Evolutionary conservation across 2,113 vertebrate species (phyloP).

Genomic region (Chionis minor): DNA sequence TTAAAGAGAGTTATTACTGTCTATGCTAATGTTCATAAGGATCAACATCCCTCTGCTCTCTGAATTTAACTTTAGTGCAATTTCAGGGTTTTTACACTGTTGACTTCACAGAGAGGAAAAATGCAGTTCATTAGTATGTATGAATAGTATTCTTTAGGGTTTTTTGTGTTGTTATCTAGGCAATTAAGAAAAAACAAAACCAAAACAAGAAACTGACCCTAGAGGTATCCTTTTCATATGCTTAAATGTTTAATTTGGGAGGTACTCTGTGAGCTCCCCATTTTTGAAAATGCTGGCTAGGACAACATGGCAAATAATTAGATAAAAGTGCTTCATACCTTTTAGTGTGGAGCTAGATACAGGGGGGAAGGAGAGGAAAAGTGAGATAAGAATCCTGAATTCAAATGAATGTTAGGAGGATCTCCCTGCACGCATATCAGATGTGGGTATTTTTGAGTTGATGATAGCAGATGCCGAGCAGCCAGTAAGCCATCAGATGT

Average conservation of each 20-base stretch:
- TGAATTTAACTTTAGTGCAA: neutral
- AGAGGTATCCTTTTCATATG: neutral
- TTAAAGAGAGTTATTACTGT: neutral
- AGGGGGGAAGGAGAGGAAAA: neutral
- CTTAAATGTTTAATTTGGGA: neutral
- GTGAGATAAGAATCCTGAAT: neutral
- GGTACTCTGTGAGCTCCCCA: neutral
- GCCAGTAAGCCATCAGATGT: neutral
- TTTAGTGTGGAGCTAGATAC: neutral
- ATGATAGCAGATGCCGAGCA: neutral
- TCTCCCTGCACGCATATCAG: neutral
- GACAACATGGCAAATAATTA: neutral
- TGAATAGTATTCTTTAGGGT: neutral
- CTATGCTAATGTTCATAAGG: neutral
- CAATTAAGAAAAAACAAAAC: neutral
- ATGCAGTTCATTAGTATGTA: neutral
- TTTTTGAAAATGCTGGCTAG: neutral
- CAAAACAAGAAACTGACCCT: neutral
- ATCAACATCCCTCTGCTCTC: neutral
- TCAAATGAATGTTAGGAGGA: neutral
- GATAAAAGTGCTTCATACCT: neutral
- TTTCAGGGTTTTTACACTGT: neutral
- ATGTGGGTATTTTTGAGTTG: neutral
- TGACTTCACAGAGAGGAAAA: neutral
- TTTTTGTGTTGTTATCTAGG: neutral